Evolutionary conservation across 2,113 vertebrate species (phyloP), one percentile per base, ranked within the genome.

Genomic region (Cheilinus undulatus): DNA sequence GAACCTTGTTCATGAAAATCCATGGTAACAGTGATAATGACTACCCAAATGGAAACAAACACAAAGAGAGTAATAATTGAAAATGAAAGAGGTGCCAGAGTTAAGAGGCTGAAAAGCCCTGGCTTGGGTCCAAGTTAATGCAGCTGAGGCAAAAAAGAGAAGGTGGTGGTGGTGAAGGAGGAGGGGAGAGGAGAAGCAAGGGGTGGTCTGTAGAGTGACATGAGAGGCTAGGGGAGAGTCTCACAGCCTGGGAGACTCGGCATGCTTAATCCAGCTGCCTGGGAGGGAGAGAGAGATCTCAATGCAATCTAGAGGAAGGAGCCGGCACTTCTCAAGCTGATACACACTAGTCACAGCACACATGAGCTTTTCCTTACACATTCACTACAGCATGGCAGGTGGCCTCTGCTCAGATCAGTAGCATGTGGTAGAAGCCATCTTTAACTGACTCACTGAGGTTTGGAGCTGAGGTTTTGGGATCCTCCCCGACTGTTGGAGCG

Each of bases 141-240:
- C 57, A 68, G 58, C 52, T 14, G 50, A 66, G 58, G 57, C 11
- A 24, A 38, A 69, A 73, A 53, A 57, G 75, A 45, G 28, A 19
- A 10, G 13, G 42, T 65, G 52, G 76, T 68, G 66, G 42, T 50
- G 66, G 42, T 50, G 59, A 62, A 42, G 53, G 54, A 70, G 63
- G 58, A 43, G 30, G 32, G 73, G 48, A 54, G 54, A 66, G 52
- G 42, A 74, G 64, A 82, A 63, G 74, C 46, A 60, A 76, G 73
- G 81, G 87, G 87, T 69, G 85, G 78, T 80, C 81, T 86, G 72
- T 59, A 12, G 73, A 83, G 69, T 66, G 86, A 81, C 74, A 86
- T 12, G 58, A 48, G 51, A 85, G 76, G 75, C 58, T n/a, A 63
- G 69, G 60, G 82, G 43, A 59, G 78, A 50, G 81, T 75, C 65